A percentile compares a stretch with the other conserved stretches of the same genome.
Conservation (phyloP, 2,113 vertebrate species). For the Condylura cristata region DNA sequence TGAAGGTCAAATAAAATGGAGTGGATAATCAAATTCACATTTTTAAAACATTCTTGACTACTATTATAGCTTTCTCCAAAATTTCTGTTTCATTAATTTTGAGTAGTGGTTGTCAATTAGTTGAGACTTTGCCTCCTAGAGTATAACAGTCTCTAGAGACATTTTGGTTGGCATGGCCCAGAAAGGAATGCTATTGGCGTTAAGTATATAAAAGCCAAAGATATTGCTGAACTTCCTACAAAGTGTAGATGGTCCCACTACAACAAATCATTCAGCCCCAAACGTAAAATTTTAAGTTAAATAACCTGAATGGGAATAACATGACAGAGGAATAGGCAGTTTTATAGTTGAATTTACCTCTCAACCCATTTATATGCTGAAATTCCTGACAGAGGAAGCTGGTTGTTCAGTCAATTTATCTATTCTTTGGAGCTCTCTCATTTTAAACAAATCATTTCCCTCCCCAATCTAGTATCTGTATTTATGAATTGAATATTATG, state of each 20-base stretch:
- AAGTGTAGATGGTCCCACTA: background rate
- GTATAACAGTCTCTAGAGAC: background rate
- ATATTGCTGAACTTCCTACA: background rate
- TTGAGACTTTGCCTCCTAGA: background rate
- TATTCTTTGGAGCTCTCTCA: background rate
- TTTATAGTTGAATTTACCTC: background rate
- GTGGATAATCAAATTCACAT: background rate
- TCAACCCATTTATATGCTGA: background rate
- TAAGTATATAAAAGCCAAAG: background rate
- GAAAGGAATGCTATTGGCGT: background rate
- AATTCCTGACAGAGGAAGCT: background rate
- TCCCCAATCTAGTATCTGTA: background rate
- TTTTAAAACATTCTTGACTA: background rate
- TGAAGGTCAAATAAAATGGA: background rate
- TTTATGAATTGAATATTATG: background rate
- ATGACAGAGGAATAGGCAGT: background rate
- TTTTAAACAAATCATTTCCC: background rate
- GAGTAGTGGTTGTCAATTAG: background rate
- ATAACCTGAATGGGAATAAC: background rate
- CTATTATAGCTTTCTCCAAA: background rate
- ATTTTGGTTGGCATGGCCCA: background rate
- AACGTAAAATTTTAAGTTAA: background rate
- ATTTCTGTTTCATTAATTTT: background rate
- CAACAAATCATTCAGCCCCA: background rate
- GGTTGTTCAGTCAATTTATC: background rate